Conservation (phyloP, 2,888 invertebrate species). For the Synanthedon vespiformis region DNA sequence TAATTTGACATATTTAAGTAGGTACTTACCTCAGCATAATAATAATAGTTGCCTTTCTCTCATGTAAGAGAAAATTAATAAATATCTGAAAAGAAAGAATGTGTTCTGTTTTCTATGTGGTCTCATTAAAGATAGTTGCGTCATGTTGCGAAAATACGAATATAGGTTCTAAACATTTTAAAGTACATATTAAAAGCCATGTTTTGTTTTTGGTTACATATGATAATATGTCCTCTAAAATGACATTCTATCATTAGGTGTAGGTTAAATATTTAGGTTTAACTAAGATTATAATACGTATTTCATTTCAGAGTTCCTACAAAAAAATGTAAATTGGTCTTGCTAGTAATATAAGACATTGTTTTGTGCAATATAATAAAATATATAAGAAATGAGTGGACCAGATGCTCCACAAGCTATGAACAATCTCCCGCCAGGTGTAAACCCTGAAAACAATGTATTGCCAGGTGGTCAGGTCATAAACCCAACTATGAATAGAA, state of each 20-base stretch:
- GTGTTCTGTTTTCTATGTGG: no score
- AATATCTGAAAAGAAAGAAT: no score
- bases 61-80: no score
- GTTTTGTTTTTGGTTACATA: slow-evolving; percentile 6
- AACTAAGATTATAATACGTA: slow-evolving; percentile 1
- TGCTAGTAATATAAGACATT: neutral
- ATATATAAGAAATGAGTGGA: slow-evolving; percentile 33
- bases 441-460: slow-evolving; percentile 64
- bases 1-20: no score
- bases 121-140: no score
- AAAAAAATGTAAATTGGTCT: slow-evolving; percentile 27
- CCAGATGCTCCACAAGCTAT: slow-evolving; percentile 42
- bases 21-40: no score
- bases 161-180: no score
- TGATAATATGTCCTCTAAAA: slow-evolving; percentile 25
- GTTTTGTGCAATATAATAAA: neutral
- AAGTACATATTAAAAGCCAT: no score
- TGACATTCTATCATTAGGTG: slow-evolving; percentile 18
- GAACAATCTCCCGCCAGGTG: slow-evolving; percentile 59
- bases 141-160: no score
- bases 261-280: slow-evolving; percentile 21
- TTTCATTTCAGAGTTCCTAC: slow-evolving; percentile 40
- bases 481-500: slow-evolving; percentile 61
- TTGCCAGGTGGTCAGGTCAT: slow-evolving; percentile 69
- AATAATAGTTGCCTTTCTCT: no score